These are phyloP conservation scores for Heliangelus exortis DNA, from an alignment of 2,797 vertebrate genomes.

Conservation along the genomic window DNA sequence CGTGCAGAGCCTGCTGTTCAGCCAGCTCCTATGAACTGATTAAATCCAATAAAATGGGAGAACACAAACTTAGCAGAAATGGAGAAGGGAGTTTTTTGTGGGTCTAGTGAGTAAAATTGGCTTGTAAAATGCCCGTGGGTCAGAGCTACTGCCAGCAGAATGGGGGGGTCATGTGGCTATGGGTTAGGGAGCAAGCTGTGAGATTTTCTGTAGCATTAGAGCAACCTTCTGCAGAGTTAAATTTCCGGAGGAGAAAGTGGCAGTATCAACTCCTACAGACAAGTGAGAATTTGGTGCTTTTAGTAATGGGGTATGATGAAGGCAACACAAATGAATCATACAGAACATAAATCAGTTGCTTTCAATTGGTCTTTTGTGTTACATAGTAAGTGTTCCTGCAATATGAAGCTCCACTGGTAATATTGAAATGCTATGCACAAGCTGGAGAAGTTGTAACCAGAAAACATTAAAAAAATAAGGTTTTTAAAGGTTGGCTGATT, in stretches of 20 bases:
- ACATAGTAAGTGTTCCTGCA: neutral
- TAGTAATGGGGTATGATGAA: neutral
- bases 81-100: neutral
- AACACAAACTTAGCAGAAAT: neutral
- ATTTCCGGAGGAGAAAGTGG: neutral
- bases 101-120: neutral
- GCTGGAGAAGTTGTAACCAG: neutral
- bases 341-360: neutral
- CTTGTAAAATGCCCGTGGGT: neutral
- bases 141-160: neutral
- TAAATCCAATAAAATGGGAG: neutral
- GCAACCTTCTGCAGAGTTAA: neutral
- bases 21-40: neutral
- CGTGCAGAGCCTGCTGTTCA: constrained; percentile 1
- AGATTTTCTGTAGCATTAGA: neutral
- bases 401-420: neutral
- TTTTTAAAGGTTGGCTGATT: neutral
- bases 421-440: neutral
- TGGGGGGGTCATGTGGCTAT: neutral
- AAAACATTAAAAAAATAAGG: neutral
- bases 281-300: neutral
- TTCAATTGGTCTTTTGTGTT: neutral
- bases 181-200: neutral
- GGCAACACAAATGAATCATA: neutral
- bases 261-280: neutral